These are phyloP conservation scores for Linepithema humile DNA, from an alignment of 1,140 invertebrate genomes.

Conservation along the genomic window DNA sequence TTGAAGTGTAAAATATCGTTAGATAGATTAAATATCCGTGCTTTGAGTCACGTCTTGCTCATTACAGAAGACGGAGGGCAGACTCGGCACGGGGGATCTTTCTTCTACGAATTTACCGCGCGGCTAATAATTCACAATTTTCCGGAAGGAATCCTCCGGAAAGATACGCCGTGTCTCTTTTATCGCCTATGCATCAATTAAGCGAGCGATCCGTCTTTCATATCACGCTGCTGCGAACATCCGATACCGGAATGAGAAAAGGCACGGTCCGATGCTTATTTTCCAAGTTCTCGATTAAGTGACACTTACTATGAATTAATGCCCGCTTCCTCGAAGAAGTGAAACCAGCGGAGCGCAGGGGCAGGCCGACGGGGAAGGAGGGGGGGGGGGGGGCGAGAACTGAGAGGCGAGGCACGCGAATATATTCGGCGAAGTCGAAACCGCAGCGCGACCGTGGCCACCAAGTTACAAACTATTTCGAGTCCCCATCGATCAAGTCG, in stretches of 20 bases:
- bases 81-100: not conserved
- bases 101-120: not conserved
- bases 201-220: slow-evolving; percentile 55
- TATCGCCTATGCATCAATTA: slow-evolving; percentile 58
- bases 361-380: not conserved
- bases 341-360: not conserved
- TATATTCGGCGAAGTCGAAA: slow-evolving; percentile 67
- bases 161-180: not conserved
- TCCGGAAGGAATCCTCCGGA: not conserved
- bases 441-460: slow-evolving; percentile 49
- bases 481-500: slow-evolving; percentile 71
- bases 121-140: slow-evolving; percentile 48
- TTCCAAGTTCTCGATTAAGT: slow-evolving; percentile 55
- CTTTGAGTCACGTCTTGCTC: slow-evolving; percentile 33
- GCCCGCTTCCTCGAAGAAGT: slow-evolving; percentile 35
- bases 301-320: slow-evolving; percentile 53
- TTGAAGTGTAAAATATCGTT: slow-evolving; percentile 41
- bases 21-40: slow-evolving; percentile 31
- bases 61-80: not conserved
- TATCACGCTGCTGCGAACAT: slow-evolving; percentile 24
- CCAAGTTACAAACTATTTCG: slow-evolving; percentile 68
- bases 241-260: not conserved
- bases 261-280: slow-evolving; percentile 1
- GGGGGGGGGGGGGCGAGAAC: not conserved
- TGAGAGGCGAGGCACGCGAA: slow-evolving; percentile 13